phyloP scores from a whole-genome alignment of 2,797 vertebrate species.

The Emydoidea blandingii region DNA sequence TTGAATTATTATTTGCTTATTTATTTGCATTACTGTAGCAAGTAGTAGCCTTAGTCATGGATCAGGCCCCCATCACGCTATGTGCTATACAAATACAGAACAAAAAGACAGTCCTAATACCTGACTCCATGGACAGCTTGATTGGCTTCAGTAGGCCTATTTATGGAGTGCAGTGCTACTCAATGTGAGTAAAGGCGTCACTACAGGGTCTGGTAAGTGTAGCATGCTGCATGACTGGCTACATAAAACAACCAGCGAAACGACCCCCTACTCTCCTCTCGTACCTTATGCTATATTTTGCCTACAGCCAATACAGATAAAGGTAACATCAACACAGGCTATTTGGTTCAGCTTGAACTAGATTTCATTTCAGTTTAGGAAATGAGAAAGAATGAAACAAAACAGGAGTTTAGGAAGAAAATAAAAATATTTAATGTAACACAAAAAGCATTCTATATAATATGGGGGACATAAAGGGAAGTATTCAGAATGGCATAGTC shows the following conservation, averaged over 20 bases:
- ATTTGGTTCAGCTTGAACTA: conserved; percentile 41
- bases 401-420: conserved; percentile 56
- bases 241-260: conserved; percentile 46
- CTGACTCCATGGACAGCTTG: background rate
- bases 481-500: conserved; percentile 56
- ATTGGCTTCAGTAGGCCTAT: background rate
- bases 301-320: conserved; percentile 63
- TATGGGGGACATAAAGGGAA: conserved; percentile 59
- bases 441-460: conserved; percentile 40
- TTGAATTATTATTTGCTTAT: background rate
- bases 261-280: conserved; percentile 41
- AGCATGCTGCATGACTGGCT: conserved; percentile 1
- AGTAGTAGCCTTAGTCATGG: background rate
- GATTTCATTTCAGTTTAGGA: conserved; percentile 56
- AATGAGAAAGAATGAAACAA: conserved; percentile 48
- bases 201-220: background rate
- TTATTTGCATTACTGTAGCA: background rate
- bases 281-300: conserved; percentile 16
- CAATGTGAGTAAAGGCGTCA: background rate
- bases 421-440: conserved; percentile 62
- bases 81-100: background rate
- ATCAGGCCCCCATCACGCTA: background rate
- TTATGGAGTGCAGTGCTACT: background rate
- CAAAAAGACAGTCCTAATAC: background rate
- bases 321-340: background rate